phyloP scores from a whole-genome alignment of 2,888 invertebrate genomes.

The Chorisops tibialis region DNA sequence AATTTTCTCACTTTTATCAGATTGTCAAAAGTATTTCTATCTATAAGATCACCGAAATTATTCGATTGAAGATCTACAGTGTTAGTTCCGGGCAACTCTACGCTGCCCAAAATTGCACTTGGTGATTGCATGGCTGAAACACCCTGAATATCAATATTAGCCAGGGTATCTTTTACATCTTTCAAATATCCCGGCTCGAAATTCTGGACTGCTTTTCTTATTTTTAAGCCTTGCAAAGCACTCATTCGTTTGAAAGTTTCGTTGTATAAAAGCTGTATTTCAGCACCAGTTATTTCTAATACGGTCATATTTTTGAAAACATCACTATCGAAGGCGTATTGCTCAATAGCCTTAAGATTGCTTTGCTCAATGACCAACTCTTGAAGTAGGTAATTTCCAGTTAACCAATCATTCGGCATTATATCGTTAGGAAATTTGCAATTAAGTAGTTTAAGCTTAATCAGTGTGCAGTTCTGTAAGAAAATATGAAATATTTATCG shows the following conservation, averaged over 20 bases:
- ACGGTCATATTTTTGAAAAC: neutral
- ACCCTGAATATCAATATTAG: too few relatives aligned
- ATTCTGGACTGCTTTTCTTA: neutral
- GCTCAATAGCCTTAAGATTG: neutral
- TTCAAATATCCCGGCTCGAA: too few relatives aligned
- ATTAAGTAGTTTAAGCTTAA: too few relatives aligned
- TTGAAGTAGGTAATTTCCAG: neutral
- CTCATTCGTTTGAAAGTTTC: neutral
- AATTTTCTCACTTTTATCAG: neutral
- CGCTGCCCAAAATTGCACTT: neutral
- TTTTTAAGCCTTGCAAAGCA: neutral
- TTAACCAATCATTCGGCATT: neutral
- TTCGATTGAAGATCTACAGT: neutral
- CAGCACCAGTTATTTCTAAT: neutral
- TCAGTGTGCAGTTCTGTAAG: too few relatives aligned
- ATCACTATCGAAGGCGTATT: neutral
- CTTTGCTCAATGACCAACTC: neutral
- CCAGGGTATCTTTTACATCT: too few relatives aligned
- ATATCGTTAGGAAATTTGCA: neutral
- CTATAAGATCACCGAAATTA: neutral
- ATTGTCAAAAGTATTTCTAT: neutral
- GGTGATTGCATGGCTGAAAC: neutral
- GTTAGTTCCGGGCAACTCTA: neutral
- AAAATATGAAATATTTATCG: too few relatives aligned
- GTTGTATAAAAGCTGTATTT: neutral